A percentile compares a stretch with the other conserved stretches of the same genome.
Evolutionary conservation across 2,888 invertebrate genomes (phyloP).

Genomic region (Desoria tigrina): DNA sequence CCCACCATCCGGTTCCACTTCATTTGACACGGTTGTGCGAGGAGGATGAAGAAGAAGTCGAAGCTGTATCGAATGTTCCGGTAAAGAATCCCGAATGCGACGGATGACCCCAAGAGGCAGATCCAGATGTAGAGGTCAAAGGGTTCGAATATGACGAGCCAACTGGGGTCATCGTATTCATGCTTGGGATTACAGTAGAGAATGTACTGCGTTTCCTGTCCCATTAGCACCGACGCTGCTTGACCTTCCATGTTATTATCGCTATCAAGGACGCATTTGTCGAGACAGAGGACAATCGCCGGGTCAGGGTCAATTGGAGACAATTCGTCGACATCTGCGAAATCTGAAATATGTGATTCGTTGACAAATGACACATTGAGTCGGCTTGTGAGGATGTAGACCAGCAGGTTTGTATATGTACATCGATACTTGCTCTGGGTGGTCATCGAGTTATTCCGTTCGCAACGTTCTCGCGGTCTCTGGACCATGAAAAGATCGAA

Average conservation of each 20-base stretch:
- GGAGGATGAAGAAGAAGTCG: constrained; percentile 3
- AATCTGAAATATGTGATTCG: neutral
- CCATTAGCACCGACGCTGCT: neutral
- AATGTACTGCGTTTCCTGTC: neutral
- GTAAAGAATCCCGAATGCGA: neutral
- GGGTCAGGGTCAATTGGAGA: neutral
- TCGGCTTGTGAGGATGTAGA: neutral
- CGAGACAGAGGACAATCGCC: neutral
- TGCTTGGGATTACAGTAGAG: constrained; percentile 4
- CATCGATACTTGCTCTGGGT: neutral
- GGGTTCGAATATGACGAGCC: constrained; percentile 10
- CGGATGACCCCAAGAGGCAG: neutral
- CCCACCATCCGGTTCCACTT: neutral
- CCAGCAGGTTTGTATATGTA: neutral
- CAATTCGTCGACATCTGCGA: neutral
- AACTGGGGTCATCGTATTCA: constrained; percentile 4
- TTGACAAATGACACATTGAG: neutral
- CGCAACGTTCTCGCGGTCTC: neutral
- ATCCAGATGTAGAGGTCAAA: neutral
- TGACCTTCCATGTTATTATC: constrained; percentile 5
- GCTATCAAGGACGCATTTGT: neutral
- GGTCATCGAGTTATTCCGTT: neutral
- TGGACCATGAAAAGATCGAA: neutral
- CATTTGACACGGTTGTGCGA: neutral
- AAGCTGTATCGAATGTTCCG: neutral